Percentiles rank a stretch among this genome's conserved stretches.
Evolutionary conservation across 2,797 vertebrate species (phyloP).

Genomic region (Decapterus maruadsi): DNA sequence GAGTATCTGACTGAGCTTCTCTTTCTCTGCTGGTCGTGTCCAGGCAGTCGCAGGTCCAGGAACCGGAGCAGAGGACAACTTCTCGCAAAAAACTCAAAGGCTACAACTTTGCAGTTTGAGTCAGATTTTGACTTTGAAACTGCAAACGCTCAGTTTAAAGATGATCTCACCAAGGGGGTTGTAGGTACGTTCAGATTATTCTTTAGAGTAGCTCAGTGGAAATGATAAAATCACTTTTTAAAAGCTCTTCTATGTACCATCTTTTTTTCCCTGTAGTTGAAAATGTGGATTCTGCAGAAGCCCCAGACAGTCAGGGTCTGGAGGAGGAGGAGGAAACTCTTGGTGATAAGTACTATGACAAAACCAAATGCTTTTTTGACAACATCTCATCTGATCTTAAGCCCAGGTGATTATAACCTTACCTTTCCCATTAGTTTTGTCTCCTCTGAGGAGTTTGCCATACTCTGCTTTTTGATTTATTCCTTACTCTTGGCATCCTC

Average conservation of each 20-base stretch:
- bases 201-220: background rate
- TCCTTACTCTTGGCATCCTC: conserved; percentile 23
- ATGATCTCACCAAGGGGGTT: conserved; percentile 93
- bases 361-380: conserved; percentile 97
- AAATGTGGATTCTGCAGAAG: conserved; percentile 86
- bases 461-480: background rate
- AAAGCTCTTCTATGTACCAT: accelerated
- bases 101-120: conserved; percentile 92
- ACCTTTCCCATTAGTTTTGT: background rate
- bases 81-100: conserved; percentile 89
- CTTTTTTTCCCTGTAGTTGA: conserved; percentile 69
- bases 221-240: too few species aligned
- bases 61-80: conserved; percentile 95
- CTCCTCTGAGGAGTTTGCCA: background rate
- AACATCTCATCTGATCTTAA: conserved; percentile 97
- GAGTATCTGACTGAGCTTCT: background rate
- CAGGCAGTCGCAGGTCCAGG: conserved; percentile 92
- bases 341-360: conserved; percentile 95
- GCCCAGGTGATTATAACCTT: conserved; percentile 85
- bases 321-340: conserved; percentile 89
- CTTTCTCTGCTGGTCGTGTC: background rate
- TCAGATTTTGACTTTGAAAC: conserved; percentile 99
- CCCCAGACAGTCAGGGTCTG: conserved; percentile 78
- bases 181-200: conserved; percentile 86
- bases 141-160: conserved; percentile 97